Base-by-base conservation (phyloP, 1,140 invertebrate species). In the Drosophila quadrilineata region DNA sequence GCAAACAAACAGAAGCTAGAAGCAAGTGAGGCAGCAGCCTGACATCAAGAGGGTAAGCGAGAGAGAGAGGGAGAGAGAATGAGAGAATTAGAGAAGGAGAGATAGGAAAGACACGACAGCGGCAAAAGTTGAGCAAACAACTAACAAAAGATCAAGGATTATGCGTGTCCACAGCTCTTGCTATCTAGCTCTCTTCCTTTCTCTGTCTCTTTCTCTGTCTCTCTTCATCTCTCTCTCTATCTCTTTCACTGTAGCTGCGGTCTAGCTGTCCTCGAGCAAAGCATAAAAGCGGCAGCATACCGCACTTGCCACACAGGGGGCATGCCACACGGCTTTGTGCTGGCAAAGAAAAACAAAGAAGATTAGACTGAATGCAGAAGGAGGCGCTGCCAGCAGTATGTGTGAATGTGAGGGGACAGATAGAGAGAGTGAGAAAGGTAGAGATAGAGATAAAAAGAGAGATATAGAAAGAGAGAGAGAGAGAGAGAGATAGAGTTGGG, bases 121-220 rank as follows among this genome's bases (percentile, higher is more conserved):
- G 68, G 64, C 66, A 71, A 49, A 84, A 84, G 73, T 84, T 84
- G 73, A 76, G 77, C 70, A 76, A 82, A 82, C 69, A 82, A 84
- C 77, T 73, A 82, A 84, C 77, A 84, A 82, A 82, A 82, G 77
- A 82, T 82, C 76, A 82, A 82, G 76, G 77, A 82, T 82, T 76
- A 84, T 76, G 76, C 77, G 72, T 82, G 71, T 58, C 67, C 59
- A 56, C 60, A 71, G 52, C 28, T 54, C 52, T 10, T 54, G 50
- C 40, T 19, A 26, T 35, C 14, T 12, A 12, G n/a, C n/a, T 0
- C 4, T 5, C 45, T 22, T 12, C 12, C 2, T 16, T 8, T 8
- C 6, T 5, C 12, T 1, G 4, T 40, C 8, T 12, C 22, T 16
- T 10, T 28, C 6, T n/a, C 12, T 12, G 14, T 36, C 10, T 22